Evolutionary conservation across 1,140 invertebrate genomes (phyloP), one percentile per base, ranked within the genome.

Genomic region (Diplogasteroides magnus): DNA sequence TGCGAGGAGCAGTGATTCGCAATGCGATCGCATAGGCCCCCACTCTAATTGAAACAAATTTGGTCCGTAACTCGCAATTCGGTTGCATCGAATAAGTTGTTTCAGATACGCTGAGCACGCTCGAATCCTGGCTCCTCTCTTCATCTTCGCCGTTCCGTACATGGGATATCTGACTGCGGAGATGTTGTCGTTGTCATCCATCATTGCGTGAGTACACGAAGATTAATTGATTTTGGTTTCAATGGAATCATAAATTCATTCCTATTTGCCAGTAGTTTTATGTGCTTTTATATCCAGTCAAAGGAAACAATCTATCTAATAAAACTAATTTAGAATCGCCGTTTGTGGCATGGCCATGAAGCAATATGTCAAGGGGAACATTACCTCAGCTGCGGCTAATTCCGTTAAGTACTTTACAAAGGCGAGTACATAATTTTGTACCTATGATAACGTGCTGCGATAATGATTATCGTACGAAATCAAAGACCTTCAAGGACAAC

Each of bases 311-410:
- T n/a, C n/a, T n/a, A n/a, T n/a, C n/a, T 19, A 19, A 64, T 1
- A 69, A 73, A 58, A 55, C 2, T 25, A 32, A 31, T 74, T 75
- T 55, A 75, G 74, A 55, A 94, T 97, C 74, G 97, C 94, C 55
- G 95, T 94, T 80, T 98, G 94, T 85, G 94, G 94, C 58, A 93
- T 98, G 72, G 93, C 93, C 0, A 97, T 97, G 91, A 96, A 96
- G 84, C 97, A 97, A 83, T 98, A 97, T 84, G 93, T 97, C 19
- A 93, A 97, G 84, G 90, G 90, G 19, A 98, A 98, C 85, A 93
- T 98, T 77, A 94, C 93, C 13, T 90, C 92, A 85, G 97, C 97
- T 84, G 97, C 94, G 0, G 92, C 95, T 77, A 96, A 93, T 2
- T 97, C 94, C 2, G 90, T 97, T 61, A 97, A 97, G 83, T 97